Base-by-base conservation (phyloP, 2,113 vertebrate genomes). In the Sander vitreus region DNA sequence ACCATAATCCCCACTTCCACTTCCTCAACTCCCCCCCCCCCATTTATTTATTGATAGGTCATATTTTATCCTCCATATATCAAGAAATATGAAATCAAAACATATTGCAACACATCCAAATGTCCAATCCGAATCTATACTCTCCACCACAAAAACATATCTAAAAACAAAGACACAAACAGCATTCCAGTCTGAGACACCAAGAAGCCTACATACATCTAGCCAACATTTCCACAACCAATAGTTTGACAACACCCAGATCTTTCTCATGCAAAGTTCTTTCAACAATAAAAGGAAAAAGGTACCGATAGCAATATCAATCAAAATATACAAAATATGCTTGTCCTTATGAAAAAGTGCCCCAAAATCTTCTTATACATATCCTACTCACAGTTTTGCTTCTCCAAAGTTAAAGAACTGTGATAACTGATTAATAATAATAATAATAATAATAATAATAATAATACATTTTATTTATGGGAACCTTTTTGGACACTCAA, bases 1-100 rank as follows among this genome's bases (percentile, higher is more conserved):
- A 78, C 93, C 80, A 94, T 92, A 91, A 82, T 15, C 4, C 68
- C 59, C 39, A 8, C 64, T 19, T 53, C 18, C 14, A 53, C 7
- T 27, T 45, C 39, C 9, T 39, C 39, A 39, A 39, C 39, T 8
- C 39, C 39, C 36, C 5, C 33, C 33, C 33, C 33, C 6, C 39
- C 16, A 18, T 19, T 51, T 51, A 19, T 19, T 39, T 21, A 21
- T 21, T 19, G 3, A 39, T 27, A 48, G 15, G n/a, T 48, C 14
- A 27, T 11, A 25, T 48, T 25, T 48, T 1, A 66, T 19, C 23
- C 13, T 45, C n/a, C 6, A 45, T 45, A 64, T 23, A 48, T 48
- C 2, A 50, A 66, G 23, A 66, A 1, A 27, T 66, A 25, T 47
- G 2, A 25, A 65, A 47, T 25, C 3, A 45, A 15, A 23, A 23